Evolutionary conservation across 2,888 invertebrate species (phyloP), one percentile per base, ranked within the genome.

Genomic region (Mythimna pallens): DNA sequence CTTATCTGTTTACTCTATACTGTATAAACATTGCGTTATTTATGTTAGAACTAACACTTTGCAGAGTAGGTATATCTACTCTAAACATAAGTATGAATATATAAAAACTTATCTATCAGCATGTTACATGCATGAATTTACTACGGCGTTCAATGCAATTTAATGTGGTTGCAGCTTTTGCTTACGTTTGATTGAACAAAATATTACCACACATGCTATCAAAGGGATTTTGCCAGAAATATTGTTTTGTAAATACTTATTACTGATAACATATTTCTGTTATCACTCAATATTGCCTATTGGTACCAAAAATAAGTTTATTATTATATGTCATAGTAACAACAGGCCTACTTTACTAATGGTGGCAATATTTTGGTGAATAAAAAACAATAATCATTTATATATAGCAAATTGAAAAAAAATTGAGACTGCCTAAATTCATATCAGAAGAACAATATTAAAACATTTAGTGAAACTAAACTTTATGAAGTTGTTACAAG

Each of bases 71-170:
- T n/a, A n/a, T n/a, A n/a, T 7, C 3, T 57, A 57, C 20, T 57
- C 1, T 30, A 3, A 2, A 57, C 30, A 34, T 58, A 34, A 34
- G 30, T 10, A 34, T 30, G 30, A 17, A 58, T 20, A 58, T 40
- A 9, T 0, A 47, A 61, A 67, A 68, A 52, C 12, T 0, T 34
- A 47, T 57, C 1, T 54, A 36, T 54, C n/a, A 50, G 12, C 9
- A 47, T 47, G n/a, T 65, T 61, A n/a, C 55, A 65, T 69, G 77
- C 59, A 62, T 57, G 52, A 54, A 68, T 81, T 76, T 59, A 12
- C 20, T 2, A 61, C 64, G 64, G 54, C 30, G 22, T 3, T 3
- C 12, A 47, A n/a, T 9, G 30, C n/a, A 25, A 47, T 47, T 14
- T 47, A 47, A 6, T 20, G 6, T 4, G 20, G 20, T 17, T 0